A percentile compares a stretch with the other conserved stretches of the same genome.
These are phyloP conservation scores for Chelonus insularis DNA, from an alignment of 1,140 invertebrate genomes.

Conservation along the genomic window DNA sequence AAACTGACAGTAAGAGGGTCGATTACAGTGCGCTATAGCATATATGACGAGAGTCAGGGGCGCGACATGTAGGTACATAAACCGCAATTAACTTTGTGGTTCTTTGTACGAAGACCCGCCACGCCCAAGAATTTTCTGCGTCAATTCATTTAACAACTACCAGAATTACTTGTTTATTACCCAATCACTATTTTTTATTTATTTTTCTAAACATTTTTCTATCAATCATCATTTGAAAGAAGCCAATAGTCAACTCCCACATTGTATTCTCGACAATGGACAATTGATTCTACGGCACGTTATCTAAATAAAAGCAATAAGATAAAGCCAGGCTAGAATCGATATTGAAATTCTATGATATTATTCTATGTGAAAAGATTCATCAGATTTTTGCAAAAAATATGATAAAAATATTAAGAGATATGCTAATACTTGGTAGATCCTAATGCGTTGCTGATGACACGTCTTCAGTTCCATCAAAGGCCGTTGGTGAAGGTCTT, in stretches of 20 bases:
- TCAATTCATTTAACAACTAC: conserved; percentile 12
- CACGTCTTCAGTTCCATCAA: not conserved
- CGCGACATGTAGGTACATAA: conserved; percentile 16
- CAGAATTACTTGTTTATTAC: conserved; percentile 2
- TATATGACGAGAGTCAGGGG: not conserved
- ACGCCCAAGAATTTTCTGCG: conserved; percentile 14
- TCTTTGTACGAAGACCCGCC: not conserved
- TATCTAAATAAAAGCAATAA: not conserved
- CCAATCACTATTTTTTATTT: conserved; percentile 5
- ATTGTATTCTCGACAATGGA: not conserved
- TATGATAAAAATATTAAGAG: not conserved
- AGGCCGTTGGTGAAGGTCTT: conserved; percentile 15
- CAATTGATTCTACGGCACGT: not conserved
- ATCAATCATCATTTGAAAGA: not conserved
- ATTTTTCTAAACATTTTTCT: not conserved
- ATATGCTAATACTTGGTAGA: not conserved
- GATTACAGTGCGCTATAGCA: conserved; percentile 1
- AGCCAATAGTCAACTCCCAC: not conserved
- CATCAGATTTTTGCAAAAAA: not conserved
- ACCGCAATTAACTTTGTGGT: conserved; percentile 16
- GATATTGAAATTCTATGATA: no score
- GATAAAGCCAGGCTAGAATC: no score
- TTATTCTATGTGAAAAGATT: no score
- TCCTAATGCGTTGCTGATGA: conserved; percentile 6
- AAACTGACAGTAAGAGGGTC: conserved; percentile 4